Evolutionary conservation across 2,113 vertebrate species (phyloP), one percentile per base, ranked within the genome.

Genomic region (Phylloscopus trochilus): DNA sequence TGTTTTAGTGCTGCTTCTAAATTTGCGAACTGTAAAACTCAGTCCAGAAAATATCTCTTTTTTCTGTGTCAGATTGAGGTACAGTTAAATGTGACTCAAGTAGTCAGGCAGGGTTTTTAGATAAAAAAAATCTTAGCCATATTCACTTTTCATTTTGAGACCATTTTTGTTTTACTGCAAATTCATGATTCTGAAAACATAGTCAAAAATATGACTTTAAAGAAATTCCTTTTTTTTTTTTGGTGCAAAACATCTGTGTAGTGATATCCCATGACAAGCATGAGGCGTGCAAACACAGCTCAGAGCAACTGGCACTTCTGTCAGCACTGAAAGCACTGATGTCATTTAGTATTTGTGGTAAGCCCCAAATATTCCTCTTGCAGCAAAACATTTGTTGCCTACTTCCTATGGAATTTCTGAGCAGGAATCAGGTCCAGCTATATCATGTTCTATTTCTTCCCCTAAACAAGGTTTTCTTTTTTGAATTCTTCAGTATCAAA

Each of bases 321-420:
- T 92, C 94, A 78, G 79, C 73, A 64, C 73, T 17, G 56, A 90
- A 49, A 81, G 78, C 83, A 64, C 35, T 92, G 90, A 90, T 89
- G 90, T 94, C 79, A 90, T 78, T 56, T 10, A 64, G 66, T 10
- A 93, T 89, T 96, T 95, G 93, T 84, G 86, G 86, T 95, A 96
- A 90, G 72, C 88, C 83, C 73, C 83, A 93, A 86, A 78, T 87
- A 90, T 72, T 90, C 41, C 58, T 87, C 69, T 76, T 82, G 73
- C 56, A 82, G 77, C 56, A 90, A 49, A 93, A 92, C 86, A 92
- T 92, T 95, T 95, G 76, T 79, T 92, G 66, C 79, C 73, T 89
- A 62, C 76, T 81, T 96, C 77, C 77, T 66, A 18, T 17, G 92
- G 93, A 90, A 95, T 93, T 90, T 92, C 53, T 78, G 53, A 90